A percentile compares a stretch with the other conserved stretches of the same genome.
phyloP scores from a whole-genome alignment of 2,113 vertebrate species.

The Spermophilus dauricus region DNA sequence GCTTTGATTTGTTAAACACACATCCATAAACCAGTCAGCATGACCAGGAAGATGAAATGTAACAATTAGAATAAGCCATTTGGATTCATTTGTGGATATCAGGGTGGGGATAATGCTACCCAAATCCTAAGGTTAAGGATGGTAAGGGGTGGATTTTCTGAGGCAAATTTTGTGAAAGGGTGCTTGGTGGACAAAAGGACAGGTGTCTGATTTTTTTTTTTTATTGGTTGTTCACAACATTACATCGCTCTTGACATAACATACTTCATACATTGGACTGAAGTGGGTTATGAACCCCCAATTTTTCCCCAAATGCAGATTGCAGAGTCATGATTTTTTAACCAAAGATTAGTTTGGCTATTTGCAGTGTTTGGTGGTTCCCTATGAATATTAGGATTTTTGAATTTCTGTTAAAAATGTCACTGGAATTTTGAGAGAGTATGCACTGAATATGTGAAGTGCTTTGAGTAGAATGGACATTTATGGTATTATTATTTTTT shows the following conservation, averaged over 20 bases:
- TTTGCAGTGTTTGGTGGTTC: background rate
- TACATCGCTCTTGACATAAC: too few relatives aligned
- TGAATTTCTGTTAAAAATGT: background rate
- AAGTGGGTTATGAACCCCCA: too few relatives aligned
- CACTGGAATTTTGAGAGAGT: background rate
- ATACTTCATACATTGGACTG: too few relatives aligned
- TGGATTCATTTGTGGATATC: background rate
- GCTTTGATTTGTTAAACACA: background rate
- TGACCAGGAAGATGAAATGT: background rate
- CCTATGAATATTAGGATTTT: background rate
- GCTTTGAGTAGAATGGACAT: background rate
- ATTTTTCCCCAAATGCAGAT: too few relatives aligned
- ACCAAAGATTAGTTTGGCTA: background rate
- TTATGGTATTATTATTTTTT: background rate
- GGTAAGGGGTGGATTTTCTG: background rate
- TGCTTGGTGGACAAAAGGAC: background rate
- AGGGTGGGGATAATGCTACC: background rate
- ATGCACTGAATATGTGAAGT: background rate
- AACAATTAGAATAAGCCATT: background rate
- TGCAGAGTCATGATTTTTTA: too few relatives aligned
- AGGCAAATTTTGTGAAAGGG: background rate
- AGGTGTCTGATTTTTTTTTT: background rate
- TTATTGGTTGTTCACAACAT: too few relatives aligned
- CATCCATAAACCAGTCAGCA: background rate
- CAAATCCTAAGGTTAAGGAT: slow-evolving; percentile 11